Conservation (phyloP, 2,888 invertebrate species). For the Rutpela maculata region DNA sequence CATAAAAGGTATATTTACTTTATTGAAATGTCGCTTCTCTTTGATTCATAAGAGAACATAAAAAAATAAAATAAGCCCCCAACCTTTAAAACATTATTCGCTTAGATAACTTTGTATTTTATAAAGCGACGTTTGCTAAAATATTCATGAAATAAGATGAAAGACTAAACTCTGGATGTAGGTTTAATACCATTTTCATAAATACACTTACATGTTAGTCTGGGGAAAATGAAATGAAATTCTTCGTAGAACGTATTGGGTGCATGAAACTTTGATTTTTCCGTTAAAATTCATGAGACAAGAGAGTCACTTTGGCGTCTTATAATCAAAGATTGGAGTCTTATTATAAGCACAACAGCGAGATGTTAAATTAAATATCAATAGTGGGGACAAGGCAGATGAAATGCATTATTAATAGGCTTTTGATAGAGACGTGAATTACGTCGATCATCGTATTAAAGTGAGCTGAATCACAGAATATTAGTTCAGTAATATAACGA, state of each 20-base stretch:
- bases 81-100: conserved; percentile 25
- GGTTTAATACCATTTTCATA: conserved; percentile 28
- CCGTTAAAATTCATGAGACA: background rate
- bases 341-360: background rate
- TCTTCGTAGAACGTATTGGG: background rate
- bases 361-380: too few species aligned
- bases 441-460: too few species aligned
- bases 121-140: conserved; percentile 32
- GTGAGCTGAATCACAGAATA: too few species aligned
- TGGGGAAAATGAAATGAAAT: background rate
- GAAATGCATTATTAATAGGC: too few species aligned
- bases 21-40: background rate
- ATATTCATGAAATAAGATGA: conserved; percentile 32
- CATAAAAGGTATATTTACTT: background rate
- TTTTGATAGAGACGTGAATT: too few species aligned
- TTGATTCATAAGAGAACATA: conserved; percentile 13
- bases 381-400: too few species aligned
- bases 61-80: conserved; percentile 16
- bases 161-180: conserved; percentile 24
- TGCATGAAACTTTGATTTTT: conserved; percentile 9
- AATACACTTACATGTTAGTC: conserved; percentile 2
- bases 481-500: too few species aligned
- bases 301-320: background rate
- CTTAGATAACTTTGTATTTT: conserved; percentile 27
- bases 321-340: background rate